Percentiles rank a stretch among this genome's conserved stretches.
Evolutionary conservation across 2,113 vertebrate species (phyloP).

Genomic region (Salvator merianae): DNA sequence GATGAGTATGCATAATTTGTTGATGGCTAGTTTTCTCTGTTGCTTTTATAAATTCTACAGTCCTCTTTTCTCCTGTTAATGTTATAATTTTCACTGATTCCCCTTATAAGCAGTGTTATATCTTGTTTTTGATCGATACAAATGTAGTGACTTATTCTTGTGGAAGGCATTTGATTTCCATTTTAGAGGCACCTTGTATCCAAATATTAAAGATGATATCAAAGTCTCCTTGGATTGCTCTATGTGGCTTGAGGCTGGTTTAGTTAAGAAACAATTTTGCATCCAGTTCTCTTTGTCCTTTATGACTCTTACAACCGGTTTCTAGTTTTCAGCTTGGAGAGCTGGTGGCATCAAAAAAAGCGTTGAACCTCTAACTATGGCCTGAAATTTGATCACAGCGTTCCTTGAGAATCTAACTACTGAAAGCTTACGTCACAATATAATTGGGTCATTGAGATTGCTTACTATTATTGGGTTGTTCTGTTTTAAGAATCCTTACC

Average conservation of each 20-base stretch:
- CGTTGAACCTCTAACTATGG: neutral
- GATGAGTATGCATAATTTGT: neutral
- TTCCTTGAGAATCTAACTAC: neutral
- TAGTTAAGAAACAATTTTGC: neutral
- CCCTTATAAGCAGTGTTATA: neutral
- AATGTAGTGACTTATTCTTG: neutral
- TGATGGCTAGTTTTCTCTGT: neutral
- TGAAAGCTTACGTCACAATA: neutral
- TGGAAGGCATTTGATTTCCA: neutral
- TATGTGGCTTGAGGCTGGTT: neutral
- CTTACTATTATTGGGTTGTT: neutral
- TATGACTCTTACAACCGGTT: neutral
- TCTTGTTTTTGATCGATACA: neutral
- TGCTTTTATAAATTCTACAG: neutral
- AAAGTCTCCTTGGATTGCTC: neutral
- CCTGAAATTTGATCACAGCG: neutral
- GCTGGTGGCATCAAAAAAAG: neutral
- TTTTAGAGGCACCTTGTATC: neutral
- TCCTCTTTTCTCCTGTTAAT: neutral
- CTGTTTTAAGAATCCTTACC: constrained; percentile 18
- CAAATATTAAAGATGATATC: neutral
- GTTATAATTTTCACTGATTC: neutral
- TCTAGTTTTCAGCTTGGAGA: neutral
- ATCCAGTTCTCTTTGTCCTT: neutral
- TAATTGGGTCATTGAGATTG: neutral